A percentile compares a stretch with the other conserved stretches of the same genome.
These are phyloP conservation scores for Guaruba guarouba DNA, from an alignment of 2,113 vertebrate genomes.

Conservation along the genomic window DNA sequence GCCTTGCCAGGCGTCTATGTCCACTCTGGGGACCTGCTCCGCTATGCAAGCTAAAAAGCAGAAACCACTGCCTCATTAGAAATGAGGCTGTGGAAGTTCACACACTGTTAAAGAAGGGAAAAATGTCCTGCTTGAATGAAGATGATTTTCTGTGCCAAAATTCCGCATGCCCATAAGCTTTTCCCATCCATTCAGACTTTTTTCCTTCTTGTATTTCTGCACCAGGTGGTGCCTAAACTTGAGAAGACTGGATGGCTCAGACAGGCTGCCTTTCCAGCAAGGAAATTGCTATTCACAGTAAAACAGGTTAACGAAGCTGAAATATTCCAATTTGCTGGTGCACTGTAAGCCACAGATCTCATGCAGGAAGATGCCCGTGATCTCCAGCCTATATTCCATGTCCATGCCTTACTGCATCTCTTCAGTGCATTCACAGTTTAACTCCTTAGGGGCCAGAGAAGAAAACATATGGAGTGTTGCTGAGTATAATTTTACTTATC, in stretches of 20 bases:
- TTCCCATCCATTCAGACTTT: background rate
- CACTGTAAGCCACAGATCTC: background rate
- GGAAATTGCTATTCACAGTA: background rate
- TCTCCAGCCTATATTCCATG: background rate
- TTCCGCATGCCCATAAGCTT: background rate
- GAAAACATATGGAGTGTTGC: background rate
- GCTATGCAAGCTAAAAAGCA: background rate
- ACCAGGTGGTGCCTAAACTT: background rate
- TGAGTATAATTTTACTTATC: background rate
- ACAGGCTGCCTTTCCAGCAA: background rate
- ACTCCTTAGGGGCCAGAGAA: background rate
- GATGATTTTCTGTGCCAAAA: background rate
- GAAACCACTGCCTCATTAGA: background rate
- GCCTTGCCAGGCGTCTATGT: background rate
- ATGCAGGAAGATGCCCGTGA: accelerated
- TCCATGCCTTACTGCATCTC: background rate
- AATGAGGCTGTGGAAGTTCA: background rate
- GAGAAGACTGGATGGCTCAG: background rate
- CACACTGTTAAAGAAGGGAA: background rate
- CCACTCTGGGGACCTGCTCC: background rate
- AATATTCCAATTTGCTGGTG: background rate
- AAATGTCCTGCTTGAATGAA: background rate
- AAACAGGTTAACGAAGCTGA: background rate
- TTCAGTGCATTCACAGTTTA: background rate
- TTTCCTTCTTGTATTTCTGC: background rate